phyloP scores from a whole-genome alignment of 1,140 invertebrate genomes.

The Drosophila repletoides region DNA sequence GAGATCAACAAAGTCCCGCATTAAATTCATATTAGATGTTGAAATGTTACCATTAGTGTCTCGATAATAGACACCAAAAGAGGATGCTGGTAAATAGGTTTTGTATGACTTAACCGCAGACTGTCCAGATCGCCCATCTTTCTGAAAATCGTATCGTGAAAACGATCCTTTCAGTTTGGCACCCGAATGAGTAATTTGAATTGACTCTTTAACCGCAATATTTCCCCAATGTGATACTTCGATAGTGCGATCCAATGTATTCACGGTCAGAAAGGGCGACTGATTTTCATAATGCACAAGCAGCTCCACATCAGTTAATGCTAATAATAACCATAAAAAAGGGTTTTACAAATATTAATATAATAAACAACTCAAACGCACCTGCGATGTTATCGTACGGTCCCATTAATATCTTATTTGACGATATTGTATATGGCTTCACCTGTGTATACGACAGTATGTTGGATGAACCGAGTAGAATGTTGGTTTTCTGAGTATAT shows the following conservation, averaged over 20 bases:
- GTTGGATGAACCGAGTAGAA: conserved; percentile 89
- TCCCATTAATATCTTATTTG: conserved; percentile 92
- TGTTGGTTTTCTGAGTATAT: conserved; percentile 90
- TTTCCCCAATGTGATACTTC: conserved; percentile 99
- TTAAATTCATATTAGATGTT: conserved; percentile 94
- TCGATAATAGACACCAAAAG: conserved; percentile 94
- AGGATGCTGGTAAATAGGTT: conserved; percentile 93
- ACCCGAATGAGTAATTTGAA: conserved; percentile 96
- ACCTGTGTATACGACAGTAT: conserved; percentile 94
- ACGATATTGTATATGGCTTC: conserved; percentile 91
- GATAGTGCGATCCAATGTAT: conserved; percentile 91
- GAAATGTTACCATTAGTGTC: conserved; percentile 99
- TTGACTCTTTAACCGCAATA: conserved; percentile 97
- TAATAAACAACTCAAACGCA: conserved; percentile 28
- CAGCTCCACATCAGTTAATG: conserved; percentile 86
- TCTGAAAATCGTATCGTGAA: conserved; percentile 97
- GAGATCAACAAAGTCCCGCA: conserved; percentile 96
- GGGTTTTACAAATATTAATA: neutral
- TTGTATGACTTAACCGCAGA: conserved; percentile 96
- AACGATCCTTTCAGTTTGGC: conserved; percentile 97
- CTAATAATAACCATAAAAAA: conserved; percentile 32
- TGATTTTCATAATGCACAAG: conserved; percentile 98
- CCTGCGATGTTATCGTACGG: conserved; percentile 90
- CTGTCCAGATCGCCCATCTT: conserved; percentile 91
- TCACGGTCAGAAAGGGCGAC: conserved; percentile 96